Evolutionary conservation across 2,797 vertebrate species (phyloP).

Genomic region (Micromesistius poutassou): DNA sequence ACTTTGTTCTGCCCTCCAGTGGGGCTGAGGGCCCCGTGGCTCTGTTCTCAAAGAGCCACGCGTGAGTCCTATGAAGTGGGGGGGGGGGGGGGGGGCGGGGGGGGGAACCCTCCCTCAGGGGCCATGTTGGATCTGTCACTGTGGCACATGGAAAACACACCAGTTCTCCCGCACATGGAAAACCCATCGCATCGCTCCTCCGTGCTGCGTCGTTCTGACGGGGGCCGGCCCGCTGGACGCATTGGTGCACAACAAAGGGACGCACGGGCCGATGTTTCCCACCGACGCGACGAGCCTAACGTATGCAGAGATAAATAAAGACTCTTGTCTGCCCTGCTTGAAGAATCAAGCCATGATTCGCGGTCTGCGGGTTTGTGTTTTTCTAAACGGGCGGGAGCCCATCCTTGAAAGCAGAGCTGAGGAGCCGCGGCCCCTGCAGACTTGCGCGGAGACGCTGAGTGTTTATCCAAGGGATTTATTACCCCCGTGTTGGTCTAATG

Average conservation of each 20-base stretch:
- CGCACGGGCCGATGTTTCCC: slow-evolving; percentile 7
- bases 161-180: not conserved
- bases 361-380: slow-evolving; percentile 28
- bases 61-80: slow-evolving; percentile 7
- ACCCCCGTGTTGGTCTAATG: slow-evolving; percentile 35
- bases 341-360: not conserved
- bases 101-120: slow-evolving; percentile 19
- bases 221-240: not conserved
- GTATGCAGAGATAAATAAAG: slow-evolving; percentile 7
- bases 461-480: slow-evolving; percentile 38
- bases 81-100: too few species aligned
- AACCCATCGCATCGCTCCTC: slow-evolving; percentile 1
- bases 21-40: slow-evolving; percentile 20
- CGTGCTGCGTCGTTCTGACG: not conserved
- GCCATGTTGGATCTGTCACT: slow-evolving; percentile 36
- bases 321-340: not conserved
- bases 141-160: slow-evolving; percentile 20
- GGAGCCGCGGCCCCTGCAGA: slow-evolving; percentile 10
- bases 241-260: not conserved
- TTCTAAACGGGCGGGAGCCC: not conserved
- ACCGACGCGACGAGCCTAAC: not conserved
- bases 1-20: slow-evolving; percentile 23
- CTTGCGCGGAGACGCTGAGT: slow-evolving; percentile 30
- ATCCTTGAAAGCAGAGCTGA: slow-evolving; percentile 29
- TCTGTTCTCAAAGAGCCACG: slow-evolving; percentile 16